Base-by-base conservation (phyloP, 2,888 invertebrate genomes). In the Trichogramma evanescens region DNA sequence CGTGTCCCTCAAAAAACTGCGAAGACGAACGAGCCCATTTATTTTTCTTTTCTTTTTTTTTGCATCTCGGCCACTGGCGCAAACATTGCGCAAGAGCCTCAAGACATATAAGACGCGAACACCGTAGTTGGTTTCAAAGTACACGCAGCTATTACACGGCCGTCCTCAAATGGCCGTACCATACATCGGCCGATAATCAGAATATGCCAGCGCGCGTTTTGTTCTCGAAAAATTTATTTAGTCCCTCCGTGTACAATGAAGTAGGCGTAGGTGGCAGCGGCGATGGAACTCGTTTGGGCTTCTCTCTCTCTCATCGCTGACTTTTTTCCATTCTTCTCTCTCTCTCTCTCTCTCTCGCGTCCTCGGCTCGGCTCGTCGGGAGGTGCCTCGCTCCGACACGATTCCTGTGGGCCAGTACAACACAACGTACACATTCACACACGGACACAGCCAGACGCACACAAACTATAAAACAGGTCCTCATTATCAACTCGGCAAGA, bases 101-200 rank as follows among this genome's bases (percentile, higher is more conserved):
- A 26, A 26, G 26, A 26, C 26, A 26, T 13, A 1, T 0, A 2
- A 26, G 26, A 26, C 26, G 26, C 26, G 26, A 26, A 26, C 26
- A 26, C 26, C 26, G 2, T 26, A 2, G 26, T 26, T 73, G 63
- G 71, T 76, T 66, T 72, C 68, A 56, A 76, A 76, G 53, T 71
- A 76, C 1, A 76, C 67, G 0, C 76, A 74, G 9, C 68, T 67
- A 42, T 75, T 72, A 46, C 26, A 26, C 26, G 26, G 26, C 26
- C 26, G 26, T 26, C 67, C 71, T 76, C 76, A 77, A 26, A 77
- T 67, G 3, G 75, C 70, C 26, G 26, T 1, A 68, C 61, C 67
- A 71, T 71, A 6, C 39, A 70, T 9, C 70, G 66, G 44, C 71
- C 72, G 4, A 68, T 69, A 1, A 68, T 64, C 6, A 76, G 46